phyloP scores from a whole-genome alignment of 2,797 vertebrate genomes.

The Gymnodraco acuticeps region DNA sequence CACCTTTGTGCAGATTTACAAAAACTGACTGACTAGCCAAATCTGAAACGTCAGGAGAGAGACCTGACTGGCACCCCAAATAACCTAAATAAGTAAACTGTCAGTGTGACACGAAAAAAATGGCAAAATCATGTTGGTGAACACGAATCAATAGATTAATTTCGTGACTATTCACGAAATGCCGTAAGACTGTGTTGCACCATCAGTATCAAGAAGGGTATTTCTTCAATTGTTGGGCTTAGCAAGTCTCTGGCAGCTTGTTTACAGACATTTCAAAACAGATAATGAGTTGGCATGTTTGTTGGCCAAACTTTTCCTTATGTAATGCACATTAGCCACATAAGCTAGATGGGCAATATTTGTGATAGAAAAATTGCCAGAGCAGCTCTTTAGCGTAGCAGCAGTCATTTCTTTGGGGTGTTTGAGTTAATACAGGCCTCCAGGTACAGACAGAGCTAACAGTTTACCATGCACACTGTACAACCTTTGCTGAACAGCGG shows the following conservation, averaged over 20 bases:
- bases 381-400: neutral
- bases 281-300: neutral
- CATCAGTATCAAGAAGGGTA: neutral
- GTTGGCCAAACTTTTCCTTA: neutral
- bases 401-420: neutral
- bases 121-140: too few species aligned
- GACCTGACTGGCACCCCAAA: too few species aligned
- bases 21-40: too few species aligned
- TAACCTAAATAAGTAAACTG: too few species aligned
- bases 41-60: too few species aligned
- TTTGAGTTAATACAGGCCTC: neutral
- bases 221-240: conserved; percentile 1
- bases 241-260: neutral
- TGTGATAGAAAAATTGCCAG: neutral
- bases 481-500: neutral
- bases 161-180: too few species aligned
- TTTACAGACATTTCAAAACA: conserved; percentile 4
- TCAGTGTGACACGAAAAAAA: too few species aligned
- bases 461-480: too few species aligned
- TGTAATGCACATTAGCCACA: neutral
- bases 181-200: neutral
- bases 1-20: too few species aligned
- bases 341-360: neutral
- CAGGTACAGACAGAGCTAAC: too few species aligned
- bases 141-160: too few species aligned